These are phyloP conservation scores for Liparis tanakae DNA, from an alignment of 2,797 vertebrate genomes.

Conservation along the genomic window DNA sequence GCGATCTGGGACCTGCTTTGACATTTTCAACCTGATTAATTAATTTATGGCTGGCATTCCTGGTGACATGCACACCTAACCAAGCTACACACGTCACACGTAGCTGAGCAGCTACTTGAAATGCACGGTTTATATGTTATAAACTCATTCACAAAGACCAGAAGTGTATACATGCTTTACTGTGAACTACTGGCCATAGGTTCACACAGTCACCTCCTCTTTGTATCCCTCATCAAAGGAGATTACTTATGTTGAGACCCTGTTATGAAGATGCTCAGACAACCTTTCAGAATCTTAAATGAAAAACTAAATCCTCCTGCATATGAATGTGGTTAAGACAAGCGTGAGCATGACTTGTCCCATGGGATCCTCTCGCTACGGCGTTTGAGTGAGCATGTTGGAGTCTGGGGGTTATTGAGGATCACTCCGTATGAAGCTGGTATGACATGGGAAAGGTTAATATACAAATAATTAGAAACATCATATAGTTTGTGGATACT, in stretches of 20 bases:
- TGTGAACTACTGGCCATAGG: constrained; percentile 28
- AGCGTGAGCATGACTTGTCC: constrained; percentile 52
- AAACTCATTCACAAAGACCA: constrained; percentile 46
- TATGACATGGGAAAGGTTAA: constrained; percentile 17
- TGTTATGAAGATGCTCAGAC: constrained; percentile 57
- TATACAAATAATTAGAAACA: not conserved
- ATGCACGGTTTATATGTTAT: constrained; percentile 48
- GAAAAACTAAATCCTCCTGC: constrained; percentile 65
- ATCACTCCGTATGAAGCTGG: constrained; percentile 40
- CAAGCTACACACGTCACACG: constrained; percentile 44
- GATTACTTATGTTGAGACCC: constrained; percentile 50
- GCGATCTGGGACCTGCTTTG: constrained; percentile 72
- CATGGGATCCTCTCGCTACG: constrained; percentile 45
- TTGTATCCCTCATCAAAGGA: constrained; percentile 29
- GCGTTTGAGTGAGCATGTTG: constrained; percentile 33
- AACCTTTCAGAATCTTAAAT: constrained; percentile 62
- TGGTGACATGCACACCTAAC: constrained; percentile 62
- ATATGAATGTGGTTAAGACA: constrained; percentile 56
- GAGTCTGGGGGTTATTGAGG: constrained; percentile 23
- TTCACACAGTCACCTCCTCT: constrained; percentile 9
- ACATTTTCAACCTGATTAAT: constrained; percentile 81
- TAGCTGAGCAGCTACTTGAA: constrained; percentile 43
- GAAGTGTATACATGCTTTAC: constrained; percentile 27
- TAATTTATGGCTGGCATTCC: constrained; percentile 71
- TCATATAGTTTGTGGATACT: not conserved